Conservation (phyloP, 2,797 vertebrate species). For the Bradypodion ventrale region DNA sequence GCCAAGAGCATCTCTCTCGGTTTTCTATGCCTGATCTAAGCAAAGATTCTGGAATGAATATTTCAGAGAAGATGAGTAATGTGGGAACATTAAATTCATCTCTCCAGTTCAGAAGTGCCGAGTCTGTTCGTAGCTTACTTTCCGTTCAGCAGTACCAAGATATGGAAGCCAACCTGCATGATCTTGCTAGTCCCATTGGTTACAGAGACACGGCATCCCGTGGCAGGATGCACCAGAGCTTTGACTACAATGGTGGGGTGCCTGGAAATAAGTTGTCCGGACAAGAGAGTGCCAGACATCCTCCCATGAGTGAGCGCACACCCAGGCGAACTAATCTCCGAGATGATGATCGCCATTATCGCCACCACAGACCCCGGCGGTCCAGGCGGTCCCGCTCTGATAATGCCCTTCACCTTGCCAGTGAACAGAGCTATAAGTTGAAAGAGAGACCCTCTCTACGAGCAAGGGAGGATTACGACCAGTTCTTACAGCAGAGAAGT, state of each 20-base stretch:
- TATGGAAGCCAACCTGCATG: conserved; percentile 80
- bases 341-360: conserved; percentile 83
- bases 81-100: conserved; percentile 93
- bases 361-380: conserved; percentile 85
- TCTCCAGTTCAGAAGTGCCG: conserved; percentile 90
- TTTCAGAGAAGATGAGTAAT: conserved; percentile 93
- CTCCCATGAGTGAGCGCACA: conserved; percentile 90
- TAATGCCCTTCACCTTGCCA: conserved; percentile 92
- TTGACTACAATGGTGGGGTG: conserved; percentile 89
- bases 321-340: conserved; percentile 78
- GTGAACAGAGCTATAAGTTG: conserved; percentile 82
- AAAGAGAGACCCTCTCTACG: conserved; percentile 84
- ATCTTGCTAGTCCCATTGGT: conserved; percentile 80
- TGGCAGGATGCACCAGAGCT: conserved; percentile 85
- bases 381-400: conserved; percentile 94
- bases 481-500: conserved; percentile 84
- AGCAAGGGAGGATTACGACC: conserved; percentile 90
- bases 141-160: conserved; percentile 89
- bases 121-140: conserved; percentile 91
- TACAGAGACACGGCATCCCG: conserved; percentile 82
- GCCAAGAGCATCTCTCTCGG: conserved; percentile 93
- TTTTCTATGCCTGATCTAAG: conserved; percentile 99
- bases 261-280: conserved; percentile 80
- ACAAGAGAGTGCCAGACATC: conserved; percentile 79
- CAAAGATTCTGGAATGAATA: conserved; percentile 97